Evolutionary conservation across 2,888 invertebrate species (phyloP), one percentile per base, ranked within the genome.

Genomic region (Eudemis profundana): DNA sequence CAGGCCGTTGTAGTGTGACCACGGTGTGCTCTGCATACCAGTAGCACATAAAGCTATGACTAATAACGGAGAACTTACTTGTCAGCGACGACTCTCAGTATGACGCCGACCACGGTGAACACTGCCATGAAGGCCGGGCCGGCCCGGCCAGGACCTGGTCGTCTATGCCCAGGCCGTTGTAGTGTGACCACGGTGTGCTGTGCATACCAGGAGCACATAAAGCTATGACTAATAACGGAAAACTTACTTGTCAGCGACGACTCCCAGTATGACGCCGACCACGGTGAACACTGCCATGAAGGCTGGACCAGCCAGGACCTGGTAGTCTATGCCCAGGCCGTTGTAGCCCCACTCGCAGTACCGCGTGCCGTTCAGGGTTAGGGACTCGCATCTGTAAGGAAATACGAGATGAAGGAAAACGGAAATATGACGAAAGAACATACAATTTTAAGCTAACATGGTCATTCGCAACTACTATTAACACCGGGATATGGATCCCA

Each of bases 271-370:
- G 8, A 98, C 96, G 0, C 98, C 98, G 36, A 96, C 95, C 51
- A 98, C 93, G 0, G 98, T 98, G 88, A 97, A 98, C 36, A 98
- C 95, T 1, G 97, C 95, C 82, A 98, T 98, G 89, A 97, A 98
- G 71, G 97, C 96, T 0, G 98, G 98, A 0, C 98, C 98, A 0
- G 98, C 98, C 68, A 98, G 88, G 69, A 98, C 94, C 89, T 98
- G 98, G 87, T 98, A 98, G 81, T 97, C 97, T 68, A 97, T 93
- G 10, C 98, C 98, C 61, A 98, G 93, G 0, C 98, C 98, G 80
- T 97, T 98, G 93, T 97, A 97, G 80, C 96, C 96, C 98, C 98
- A 98, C 79, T 97, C 96, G 88, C 98, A 98, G 83, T 96, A 96
- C 4, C 89, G 79, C 0, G 95, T 95, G 0, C 96, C 97, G 76